Evolutionary conservation across 1,140 invertebrate species (phyloP).

Genomic region (Oryctes rhinoceros): DNA sequence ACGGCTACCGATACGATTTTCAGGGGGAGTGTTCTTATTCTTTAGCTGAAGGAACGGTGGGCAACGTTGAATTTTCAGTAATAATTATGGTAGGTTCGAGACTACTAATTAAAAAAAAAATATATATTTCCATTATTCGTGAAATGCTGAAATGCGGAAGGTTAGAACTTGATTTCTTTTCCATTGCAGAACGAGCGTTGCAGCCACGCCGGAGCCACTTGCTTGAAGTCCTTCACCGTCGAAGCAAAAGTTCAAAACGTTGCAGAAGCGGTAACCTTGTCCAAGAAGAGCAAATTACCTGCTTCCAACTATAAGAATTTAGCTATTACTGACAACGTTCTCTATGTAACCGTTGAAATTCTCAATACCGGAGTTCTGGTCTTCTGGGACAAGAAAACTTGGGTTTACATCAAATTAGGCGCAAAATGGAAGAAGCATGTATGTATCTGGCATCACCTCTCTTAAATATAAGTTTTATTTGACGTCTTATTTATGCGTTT

Average conservation of each 20-base stretch:
- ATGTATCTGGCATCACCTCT: not conserved
- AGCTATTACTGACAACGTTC: not conserved
- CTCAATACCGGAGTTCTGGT: not conserved
- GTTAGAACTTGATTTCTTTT: not conserved
- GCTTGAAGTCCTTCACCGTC: not conserved
- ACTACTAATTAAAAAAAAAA: too few relatives aligned
- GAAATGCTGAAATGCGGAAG: too few relatives aligned
- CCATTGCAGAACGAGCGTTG: not conserved
- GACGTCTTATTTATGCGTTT: not conserved
- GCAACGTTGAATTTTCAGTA: not conserved
- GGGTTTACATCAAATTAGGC: not conserved
- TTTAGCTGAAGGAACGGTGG: not conserved
- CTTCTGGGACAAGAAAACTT: constrained; percentile 20
- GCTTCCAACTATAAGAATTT: not conserved
- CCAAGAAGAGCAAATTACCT: not conserved
- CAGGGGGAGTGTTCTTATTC: not conserved
- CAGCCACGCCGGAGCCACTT: not conserved
- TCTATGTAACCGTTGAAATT: not conserved
- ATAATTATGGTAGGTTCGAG: not conserved
- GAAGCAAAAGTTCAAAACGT: not conserved
- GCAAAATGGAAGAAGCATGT: not conserved
- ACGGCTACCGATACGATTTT: not conserved
- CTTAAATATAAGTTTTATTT: not conserved
- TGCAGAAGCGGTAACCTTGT: not conserved
- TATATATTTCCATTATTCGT: too few relatives aligned